Evolutionary conservation across 1,140 invertebrate genomes (phyloP), one percentile per base, ranked within the genome.

Genomic region (Dendrolimus punctatus): DNA sequence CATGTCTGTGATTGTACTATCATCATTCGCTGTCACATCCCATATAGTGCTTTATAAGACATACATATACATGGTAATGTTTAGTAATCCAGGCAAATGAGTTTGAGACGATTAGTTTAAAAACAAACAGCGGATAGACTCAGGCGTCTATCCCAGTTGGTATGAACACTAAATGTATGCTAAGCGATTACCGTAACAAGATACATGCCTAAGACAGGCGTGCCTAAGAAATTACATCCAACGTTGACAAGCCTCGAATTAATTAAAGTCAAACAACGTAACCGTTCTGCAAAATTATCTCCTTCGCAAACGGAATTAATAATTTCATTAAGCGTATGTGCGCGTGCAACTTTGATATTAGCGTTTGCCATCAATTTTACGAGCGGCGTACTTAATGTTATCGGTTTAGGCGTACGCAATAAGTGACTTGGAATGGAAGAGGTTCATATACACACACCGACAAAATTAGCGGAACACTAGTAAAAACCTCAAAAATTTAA

Each of bases 221-320:
- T 68, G 67, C 65, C 53, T 64, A 58, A 68, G 76, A 76, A 80
- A 81, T 82, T 80, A 76, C 76, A 78, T 70, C 66, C 66, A 60
- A 71, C 73, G 79, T 82, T 85, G 81, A 85, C 81, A 85, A 80
- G 80, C 75, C 71, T 74, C 69, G 70, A 82, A 85, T 85, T 85
- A 85, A 85, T 85, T 83, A 85, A 85, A 82, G 75, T 81, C 80
- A 85, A 83, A 85, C 76, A 85, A 76, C 79, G 75, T 73, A 71
- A 76, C 64, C 76, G 73, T 84, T 76, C 73, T 72, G 70, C 74
- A 72, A 81, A 85, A 85, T 85, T 80, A 80, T 84, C 77, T 81
- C 70, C 71, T 71, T 70, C 64, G 71, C 72, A 73, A 77, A 80
- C 68, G 72, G 76, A 84, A 80, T 84, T 79, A 80, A 76, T 80